A percentile compares a stretch with the other conserved stretches of the same genome.
These are phyloP conservation scores for Plodia interpunctella DNA, from an alignment of 1,140 invertebrate genomes.

Conservation along the genomic window DNA sequence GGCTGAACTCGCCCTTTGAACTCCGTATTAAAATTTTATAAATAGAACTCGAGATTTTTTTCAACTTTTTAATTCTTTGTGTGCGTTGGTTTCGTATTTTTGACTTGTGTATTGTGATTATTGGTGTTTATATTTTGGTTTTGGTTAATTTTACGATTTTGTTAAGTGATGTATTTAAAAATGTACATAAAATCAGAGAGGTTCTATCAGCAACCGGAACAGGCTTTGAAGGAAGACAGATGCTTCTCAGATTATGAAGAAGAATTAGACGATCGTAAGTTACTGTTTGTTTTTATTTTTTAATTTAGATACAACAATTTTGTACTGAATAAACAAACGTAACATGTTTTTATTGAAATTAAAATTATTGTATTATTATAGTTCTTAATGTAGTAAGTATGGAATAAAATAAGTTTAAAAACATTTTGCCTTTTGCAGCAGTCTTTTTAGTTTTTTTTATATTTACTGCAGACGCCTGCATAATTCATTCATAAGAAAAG, in stretches of 20 bases:
- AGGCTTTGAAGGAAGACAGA: conserved; percentile 46
- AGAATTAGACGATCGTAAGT: conserved; percentile 54
- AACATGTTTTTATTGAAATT: too few species aligned
- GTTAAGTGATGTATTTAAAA: conserved; percentile 56
- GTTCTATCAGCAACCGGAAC: conserved; percentile 58
- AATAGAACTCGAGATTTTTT: background rate
- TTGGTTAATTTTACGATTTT: conserved; percentile 15
- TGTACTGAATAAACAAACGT: too few species aligned
- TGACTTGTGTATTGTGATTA: conserved; percentile 10
- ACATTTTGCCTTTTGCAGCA: too few species aligned
- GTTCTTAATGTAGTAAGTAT: too few species aligned
- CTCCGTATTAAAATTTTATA: background rate
- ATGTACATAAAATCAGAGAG: conserved; percentile 68
- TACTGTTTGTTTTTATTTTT: background rate
- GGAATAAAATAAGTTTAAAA: too few species aligned
- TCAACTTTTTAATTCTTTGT: too few species aligned
- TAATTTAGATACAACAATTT: too few species aligned
- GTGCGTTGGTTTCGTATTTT: background rate
- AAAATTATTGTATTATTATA: too few species aligned
- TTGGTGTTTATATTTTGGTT: background rate
- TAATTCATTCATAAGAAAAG: too few species aligned
- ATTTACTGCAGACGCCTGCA: too few species aligned
- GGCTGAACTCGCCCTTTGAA: background rate
- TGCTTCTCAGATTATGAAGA: conserved; percentile 62
- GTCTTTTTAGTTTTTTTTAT: too few species aligned